These are phyloP conservation scores for Kryptolebias marmoratus DNA, from an alignment of 2,113 vertebrate genomes.

Conservation along the genomic window DNA sequence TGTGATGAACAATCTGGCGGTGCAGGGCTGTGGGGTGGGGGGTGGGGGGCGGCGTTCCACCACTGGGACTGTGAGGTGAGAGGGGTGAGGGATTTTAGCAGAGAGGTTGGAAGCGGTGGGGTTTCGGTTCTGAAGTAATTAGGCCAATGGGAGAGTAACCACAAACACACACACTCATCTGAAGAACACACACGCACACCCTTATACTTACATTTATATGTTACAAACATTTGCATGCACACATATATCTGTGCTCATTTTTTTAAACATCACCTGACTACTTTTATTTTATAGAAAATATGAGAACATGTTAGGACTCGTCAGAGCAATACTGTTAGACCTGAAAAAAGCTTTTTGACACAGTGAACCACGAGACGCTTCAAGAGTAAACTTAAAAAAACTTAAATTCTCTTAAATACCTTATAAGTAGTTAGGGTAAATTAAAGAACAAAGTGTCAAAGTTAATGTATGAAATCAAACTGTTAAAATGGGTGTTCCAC, in stretches of 20 bases:
- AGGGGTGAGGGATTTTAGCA: conserved; percentile 74
- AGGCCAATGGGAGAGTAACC: conserved; percentile 78
- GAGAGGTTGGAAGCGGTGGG: conserved; percentile 59
- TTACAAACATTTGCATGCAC: conserved; percentile 11
- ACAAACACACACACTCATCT: conserved; percentile 58
- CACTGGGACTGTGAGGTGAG: conserved; percentile 70
- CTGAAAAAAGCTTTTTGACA: too few relatives aligned
- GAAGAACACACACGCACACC: not conserved
- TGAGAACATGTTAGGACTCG: too few relatives aligned
- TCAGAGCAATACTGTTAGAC: too few relatives aligned
- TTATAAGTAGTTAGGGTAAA: not conserved
- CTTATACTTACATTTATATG: conserved; percentile 27
- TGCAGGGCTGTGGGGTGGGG: conserved; percentile 14
- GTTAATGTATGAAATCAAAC: too few relatives aligned
- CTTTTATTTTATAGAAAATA: too few relatives aligned
- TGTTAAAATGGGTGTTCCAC: too few relatives aligned
- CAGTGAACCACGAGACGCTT: too few relatives aligned
- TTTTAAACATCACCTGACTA: too few relatives aligned
- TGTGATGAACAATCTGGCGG: conserved; percentile 69
- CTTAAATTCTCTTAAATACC: too few relatives aligned
- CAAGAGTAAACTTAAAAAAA: too few relatives aligned
- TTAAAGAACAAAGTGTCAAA: too few relatives aligned
- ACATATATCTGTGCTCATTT: not conserved
- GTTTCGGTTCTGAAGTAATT: conserved; percentile 76
- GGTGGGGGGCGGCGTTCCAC: conserved; percentile 45